phyloP scores from a whole-genome alignment of 2,113 vertebrate species.

The Zapornia atra region DNA sequence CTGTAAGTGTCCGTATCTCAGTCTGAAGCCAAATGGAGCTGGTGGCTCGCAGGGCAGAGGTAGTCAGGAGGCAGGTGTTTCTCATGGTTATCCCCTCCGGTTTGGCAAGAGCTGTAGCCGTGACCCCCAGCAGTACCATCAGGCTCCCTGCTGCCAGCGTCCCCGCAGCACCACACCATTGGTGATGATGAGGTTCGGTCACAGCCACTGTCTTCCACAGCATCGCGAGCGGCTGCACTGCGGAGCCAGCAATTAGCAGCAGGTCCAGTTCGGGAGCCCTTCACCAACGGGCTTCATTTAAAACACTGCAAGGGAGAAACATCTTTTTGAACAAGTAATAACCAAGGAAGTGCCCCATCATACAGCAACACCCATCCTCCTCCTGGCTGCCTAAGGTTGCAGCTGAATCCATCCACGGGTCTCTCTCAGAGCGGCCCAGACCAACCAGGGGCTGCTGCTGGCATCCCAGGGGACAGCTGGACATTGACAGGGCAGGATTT shows the following conservation, averaged over 20 bases:
- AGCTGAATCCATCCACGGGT: not conserved
- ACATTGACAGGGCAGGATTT: not conserved
- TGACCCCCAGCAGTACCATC: not conserved
- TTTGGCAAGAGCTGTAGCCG: not conserved
- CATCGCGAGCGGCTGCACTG: not conserved
- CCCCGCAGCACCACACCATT: fast-evolving
- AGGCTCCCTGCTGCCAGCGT: not conserved
- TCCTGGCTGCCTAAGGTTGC: fast-evolving
- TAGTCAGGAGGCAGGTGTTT: not conserved
- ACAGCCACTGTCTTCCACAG: not conserved
- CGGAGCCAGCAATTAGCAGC: not conserved
- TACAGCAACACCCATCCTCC: not conserved
- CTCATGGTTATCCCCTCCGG: not conserved
- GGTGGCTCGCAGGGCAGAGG: not conserved
- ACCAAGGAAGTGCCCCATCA: not conserved
- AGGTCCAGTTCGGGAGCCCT: not conserved
- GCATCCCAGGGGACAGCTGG: not conserved
- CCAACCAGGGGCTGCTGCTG: not conserved
- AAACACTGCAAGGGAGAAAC: not conserved
- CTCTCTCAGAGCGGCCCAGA: not conserved
- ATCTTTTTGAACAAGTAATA: not conserved
- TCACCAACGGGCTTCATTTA: not conserved
- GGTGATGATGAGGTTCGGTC: not conserved
- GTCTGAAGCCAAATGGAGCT: not conserved
- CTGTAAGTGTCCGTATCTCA: not conserved